phyloP scores from a whole-genome alignment of 2,888 invertebrate genomes.

The Orthosia gracilis region DNA sequence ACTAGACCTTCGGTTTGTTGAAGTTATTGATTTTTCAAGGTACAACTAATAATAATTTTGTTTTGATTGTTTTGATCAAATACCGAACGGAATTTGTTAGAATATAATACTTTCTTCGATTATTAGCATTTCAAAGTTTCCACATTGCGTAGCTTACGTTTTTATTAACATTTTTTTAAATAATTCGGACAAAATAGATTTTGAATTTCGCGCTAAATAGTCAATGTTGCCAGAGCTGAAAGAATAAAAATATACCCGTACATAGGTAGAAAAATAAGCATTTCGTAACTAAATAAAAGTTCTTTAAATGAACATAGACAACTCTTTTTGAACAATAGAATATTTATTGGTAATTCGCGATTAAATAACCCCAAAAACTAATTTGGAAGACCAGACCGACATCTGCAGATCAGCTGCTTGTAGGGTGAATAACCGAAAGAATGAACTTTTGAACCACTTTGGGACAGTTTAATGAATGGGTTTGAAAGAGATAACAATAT shows the following conservation, averaged over 20 bases:
- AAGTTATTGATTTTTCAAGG: slow-evolving; percentile 72
- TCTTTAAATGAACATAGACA: not conserved
- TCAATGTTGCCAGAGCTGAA: slow-evolving; percentile 29
- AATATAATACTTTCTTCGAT: not conserved
- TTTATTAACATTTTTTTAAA: not conserved
- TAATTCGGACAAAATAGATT: not conserved
- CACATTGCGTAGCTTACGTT: not conserved
- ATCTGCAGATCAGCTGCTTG: slow-evolving; percentile 69
- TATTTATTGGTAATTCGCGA: not conserved
- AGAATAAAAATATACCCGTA: not conserved
- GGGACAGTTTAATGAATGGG: slow-evolving; percentile 61
- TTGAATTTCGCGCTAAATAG: slow-evolving; percentile 47
- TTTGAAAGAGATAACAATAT: slow-evolving; percentile 60
- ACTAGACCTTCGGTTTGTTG: slow-evolving; percentile 60
- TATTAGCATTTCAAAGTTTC: not conserved
- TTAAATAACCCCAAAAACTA: not conserved
- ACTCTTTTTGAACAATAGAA: too few species aligned
- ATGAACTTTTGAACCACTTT: slow-evolving; percentile 63
- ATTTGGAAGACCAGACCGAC: slow-evolving; percentile 3
- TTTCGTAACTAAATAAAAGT: not conserved
- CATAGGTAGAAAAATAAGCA: not conserved
- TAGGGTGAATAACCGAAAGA: slow-evolving; percentile 71
- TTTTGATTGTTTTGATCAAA: not conserved
- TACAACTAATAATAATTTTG: slow-evolving; percentile 9
- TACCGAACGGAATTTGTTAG: not conserved